phyloP scores from a whole-genome alignment of 2,113 vertebrate genomes.

The Antechinus flavipes region DNA sequence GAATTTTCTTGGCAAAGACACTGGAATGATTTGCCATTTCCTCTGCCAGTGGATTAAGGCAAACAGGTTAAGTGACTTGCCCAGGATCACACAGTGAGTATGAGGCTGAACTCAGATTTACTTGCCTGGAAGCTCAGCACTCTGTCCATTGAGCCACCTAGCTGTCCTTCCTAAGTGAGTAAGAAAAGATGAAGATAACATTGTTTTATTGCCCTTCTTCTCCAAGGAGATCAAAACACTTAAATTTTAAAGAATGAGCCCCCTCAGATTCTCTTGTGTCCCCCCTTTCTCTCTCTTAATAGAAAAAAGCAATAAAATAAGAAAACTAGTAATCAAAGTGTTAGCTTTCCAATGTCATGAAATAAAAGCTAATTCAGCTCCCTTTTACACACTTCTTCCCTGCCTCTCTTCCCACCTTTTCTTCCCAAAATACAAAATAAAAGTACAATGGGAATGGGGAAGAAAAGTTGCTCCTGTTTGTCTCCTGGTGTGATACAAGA shows the following conservation, averaged over 20 bases:
- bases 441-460: neutral
- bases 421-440: no score
- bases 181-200: neutral
- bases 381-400: rapidly evolving
- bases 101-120: neutral
- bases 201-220: neutral
- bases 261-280: neutral
- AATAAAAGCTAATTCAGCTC: neutral
- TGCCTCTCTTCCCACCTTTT: no score
- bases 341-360: neutral
- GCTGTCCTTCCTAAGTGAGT: neutral
- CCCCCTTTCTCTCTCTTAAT: neutral
- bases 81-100: neutral
- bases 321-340: neutral
- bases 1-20: neutral
- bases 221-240: constrained; percentile 32
- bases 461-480: constrained; percentile 10
- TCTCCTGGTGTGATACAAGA: neutral
- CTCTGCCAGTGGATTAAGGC: neutral
- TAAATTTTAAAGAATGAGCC: constrained; percentile 36
- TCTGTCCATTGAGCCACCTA: neutral
- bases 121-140: neutral
- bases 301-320: constrained; percentile 28
- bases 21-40: neutral
- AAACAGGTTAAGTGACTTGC: neutral